Base-by-base conservation (phyloP, 1,140 invertebrate genomes). In the Episyrphus balteatus region DNA sequence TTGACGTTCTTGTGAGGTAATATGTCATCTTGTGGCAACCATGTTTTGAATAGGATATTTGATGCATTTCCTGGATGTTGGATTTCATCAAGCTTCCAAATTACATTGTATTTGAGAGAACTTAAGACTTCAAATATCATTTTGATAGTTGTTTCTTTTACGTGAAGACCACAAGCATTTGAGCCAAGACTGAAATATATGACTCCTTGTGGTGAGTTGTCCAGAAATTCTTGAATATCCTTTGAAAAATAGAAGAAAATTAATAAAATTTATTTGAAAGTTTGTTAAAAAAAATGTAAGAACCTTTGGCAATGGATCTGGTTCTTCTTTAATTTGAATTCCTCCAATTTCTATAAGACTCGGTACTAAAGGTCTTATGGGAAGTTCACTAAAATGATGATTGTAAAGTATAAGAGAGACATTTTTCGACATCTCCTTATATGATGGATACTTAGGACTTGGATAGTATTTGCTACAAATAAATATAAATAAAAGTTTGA, bases 11-110 rank as follows among this genome's bases (percentile, higher is more conserved):
- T 70, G 67, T 83, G 80, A 45, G 72, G 81, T 8, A 46, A 57
- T 53, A 83, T 66, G 53, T 81, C 80, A 47, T 74, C 76, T 55
- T 85, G 81, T 0, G 81, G 81, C 5, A 82, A 53, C 81, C 82
- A 84, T 45, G 74, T 75, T 34, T 61, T 65, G 1, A 78, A 55
- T 47, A 75, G 66, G 0, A 85, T 62, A 65, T 84, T 84, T 0
- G 61, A 47, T 1, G 78, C 68, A 48, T 73, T 68, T 9, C 62
- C 58, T 3, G 34, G 37, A 82, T n/a, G 80, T 3, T 46, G 38
- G 6, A 76, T 73, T 11, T 30, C 39, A 5, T 46, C 76, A 54
- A 64, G 75, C 62, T 79, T 79, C 75, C 75, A 78, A 13, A 79
- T 44, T 6, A 78, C 64, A 47, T 59, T 64, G 46, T 73, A 67